phyloP scores from a whole-genome alignment of 35 echinoderm and acorn worm genomes.

The Heliocidaris erythrogramma region DNA sequence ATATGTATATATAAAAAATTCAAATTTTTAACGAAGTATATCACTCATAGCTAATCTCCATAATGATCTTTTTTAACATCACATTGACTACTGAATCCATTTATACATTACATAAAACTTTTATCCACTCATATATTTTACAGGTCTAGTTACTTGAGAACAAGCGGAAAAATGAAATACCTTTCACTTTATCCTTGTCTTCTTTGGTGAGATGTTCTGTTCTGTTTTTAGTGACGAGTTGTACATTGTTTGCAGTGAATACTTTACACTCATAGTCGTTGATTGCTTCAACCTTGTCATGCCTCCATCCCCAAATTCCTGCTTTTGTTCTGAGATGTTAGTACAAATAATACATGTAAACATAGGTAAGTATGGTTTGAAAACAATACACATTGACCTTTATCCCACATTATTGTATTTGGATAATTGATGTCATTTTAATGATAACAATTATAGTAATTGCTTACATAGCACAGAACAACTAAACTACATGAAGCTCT shows the following conservation, averaged over 20 bases:
- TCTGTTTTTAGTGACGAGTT: constrained; percentile 90
- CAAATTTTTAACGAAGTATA: too few species aligned
- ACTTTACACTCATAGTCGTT: constrained; percentile 97
- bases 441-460: too few species aligned
- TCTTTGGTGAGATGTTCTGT: constrained; percentile 96
- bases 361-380: background rate
- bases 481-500: too few species aligned
- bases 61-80: too few species aligned
- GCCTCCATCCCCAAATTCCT: constrained; percentile 98
- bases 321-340: constrained; percentile 75
- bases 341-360: background rate
- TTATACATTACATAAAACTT: too few species aligned
- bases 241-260: constrained; percentile 94
- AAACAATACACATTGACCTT: too few species aligned
- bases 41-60: too few species aligned
- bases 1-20: too few species aligned
- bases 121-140: background rate
- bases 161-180: background rate
- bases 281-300: constrained; percentile 88
- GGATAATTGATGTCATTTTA: too few species aligned
- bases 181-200: constrained; percentile 96
- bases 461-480: too few species aligned
- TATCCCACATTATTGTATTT: too few species aligned
- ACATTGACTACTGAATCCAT: too few species aligned
- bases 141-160: background rate